A percentile compares a stretch with the other conserved stretches of the same genome.
Conservation (phyloP, 2,797 vertebrate genomes). For the Okamejei kenojei region DNA sequence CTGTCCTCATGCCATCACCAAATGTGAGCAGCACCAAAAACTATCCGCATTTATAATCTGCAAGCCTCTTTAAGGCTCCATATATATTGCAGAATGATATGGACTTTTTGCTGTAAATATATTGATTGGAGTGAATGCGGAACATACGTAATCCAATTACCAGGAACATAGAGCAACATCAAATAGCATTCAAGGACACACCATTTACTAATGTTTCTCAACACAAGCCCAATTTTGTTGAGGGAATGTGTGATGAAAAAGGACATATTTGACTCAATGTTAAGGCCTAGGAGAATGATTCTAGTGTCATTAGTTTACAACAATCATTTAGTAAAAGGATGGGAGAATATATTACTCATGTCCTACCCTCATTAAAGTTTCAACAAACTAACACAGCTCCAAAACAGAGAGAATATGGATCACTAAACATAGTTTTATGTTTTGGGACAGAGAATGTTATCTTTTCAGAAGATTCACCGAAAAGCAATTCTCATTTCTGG, state of each 20-base stretch:
- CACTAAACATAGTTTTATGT: neutral
- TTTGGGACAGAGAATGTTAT: neutral
- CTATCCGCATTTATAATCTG: neutral
- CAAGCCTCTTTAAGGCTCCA: neutral
- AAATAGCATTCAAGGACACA: neutral
- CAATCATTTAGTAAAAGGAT: neutral
- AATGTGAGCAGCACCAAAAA: neutral
- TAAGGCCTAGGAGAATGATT: neutral
- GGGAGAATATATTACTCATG: neutral
- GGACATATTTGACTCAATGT: neutral
- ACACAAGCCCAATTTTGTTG: neutral
- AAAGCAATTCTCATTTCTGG: neutral
- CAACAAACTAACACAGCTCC: neutral
- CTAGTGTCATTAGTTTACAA: neutral
- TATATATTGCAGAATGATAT: neutral
- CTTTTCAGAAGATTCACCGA: neutral
- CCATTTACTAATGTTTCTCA: neutral
- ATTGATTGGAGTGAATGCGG: neutral
- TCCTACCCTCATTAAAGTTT: neutral
- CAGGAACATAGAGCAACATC: neutral
- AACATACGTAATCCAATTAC: neutral
- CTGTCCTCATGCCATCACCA: neutral
- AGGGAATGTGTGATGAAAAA: neutral
- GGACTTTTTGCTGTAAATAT: neutral
- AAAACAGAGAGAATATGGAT: neutral